Evolutionary conservation across 2,113 vertebrate genomes (phyloP).

Genomic region (Ageneiosus marmoratus): DNA sequence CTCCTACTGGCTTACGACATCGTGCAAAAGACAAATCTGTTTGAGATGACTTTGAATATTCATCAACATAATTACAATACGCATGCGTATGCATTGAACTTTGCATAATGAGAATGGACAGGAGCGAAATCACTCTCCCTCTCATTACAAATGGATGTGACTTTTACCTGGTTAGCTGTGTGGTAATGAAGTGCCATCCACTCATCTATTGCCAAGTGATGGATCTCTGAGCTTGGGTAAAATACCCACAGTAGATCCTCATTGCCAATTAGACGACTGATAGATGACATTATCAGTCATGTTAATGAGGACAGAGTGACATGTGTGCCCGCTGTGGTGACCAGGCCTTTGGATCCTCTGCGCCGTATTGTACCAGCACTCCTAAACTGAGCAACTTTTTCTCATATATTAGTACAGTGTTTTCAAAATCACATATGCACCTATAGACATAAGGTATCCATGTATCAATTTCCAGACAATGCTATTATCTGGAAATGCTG

Average conservation of each 20-base stretch:
- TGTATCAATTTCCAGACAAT: conserved; percentile 18
- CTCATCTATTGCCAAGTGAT: conserved; percentile 60
- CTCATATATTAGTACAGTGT: neutral
- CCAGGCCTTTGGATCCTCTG: conserved; percentile 33
- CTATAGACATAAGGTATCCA: conserved; percentile 11
- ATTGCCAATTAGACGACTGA: conserved; percentile 75
- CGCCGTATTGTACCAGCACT: conserved; percentile 1
- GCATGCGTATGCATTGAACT: conserved; percentile 54
- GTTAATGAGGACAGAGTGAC: conserved; percentile 72
- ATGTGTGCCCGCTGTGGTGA: conserved; percentile 48
- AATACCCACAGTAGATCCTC: conserved; percentile 75
- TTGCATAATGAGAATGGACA: conserved; percentile 57
- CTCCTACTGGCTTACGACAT: conserved; percentile 11
- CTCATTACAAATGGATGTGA: conserved; percentile 59
- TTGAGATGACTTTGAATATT: conserved; percentile 45
- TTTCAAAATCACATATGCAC: neutral
- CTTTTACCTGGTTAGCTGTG: conserved; percentile 58
- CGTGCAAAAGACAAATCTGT: conserved; percentile 42
- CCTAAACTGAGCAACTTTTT: conserved; percentile 9
- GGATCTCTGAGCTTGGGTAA: conserved; percentile 67
- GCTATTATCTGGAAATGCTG: conserved; percentile 14
- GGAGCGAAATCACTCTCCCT: conserved; percentile 42
- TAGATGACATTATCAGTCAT: conserved; percentile 77
- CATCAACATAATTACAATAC: conserved; percentile 54
- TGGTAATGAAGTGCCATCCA: conserved; percentile 58